phyloP scores from a whole-genome alignment of 2,888 invertebrate genomes.

The Autographa pulchrina region DNA sequence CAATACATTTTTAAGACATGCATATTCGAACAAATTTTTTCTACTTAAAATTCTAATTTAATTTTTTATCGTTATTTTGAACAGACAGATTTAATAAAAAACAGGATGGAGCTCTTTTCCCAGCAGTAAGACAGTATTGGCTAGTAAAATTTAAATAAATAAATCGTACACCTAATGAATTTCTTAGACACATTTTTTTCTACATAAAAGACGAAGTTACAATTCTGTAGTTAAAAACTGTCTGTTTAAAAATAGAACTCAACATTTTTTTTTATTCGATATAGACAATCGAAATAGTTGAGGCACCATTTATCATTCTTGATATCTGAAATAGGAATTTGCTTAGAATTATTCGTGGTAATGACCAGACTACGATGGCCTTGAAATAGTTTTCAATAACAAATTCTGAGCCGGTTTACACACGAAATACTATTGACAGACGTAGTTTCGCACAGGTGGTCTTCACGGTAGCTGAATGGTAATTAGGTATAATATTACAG shows the following conservation, averaged over 20 bases:
- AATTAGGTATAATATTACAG: not conserved
- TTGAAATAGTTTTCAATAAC: constrained; percentile 33
- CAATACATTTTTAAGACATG: not conserved
- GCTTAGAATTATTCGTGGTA: constrained; percentile 7
- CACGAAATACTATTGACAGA: constrained; percentile 11
- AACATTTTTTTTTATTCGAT: not conserved
- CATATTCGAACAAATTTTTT: no score
- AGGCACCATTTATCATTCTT: not conserved
- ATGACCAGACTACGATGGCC: constrained; percentile 12
- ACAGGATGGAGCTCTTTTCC: no score
- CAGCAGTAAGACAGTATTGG: no score
- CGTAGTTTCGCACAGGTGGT: constrained; percentile 20
- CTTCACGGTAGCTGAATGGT: not conserved
- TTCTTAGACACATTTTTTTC: no score
- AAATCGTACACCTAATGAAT: no score
- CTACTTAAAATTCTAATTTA: no score
- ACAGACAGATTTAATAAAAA: no score
- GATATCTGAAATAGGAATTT: constrained; percentile 31
- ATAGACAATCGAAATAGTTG: not conserved
- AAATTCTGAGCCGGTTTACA: constrained; percentile 23
- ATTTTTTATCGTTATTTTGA: no score
- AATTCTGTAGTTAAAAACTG: not conserved
- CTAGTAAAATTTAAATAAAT: no score
- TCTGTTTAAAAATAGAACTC: not conserved
- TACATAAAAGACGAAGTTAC: not conserved